phyloP scores from a whole-genome alignment of 2,113 vertebrate genomes.

The Myotis yumanensis region DNA sequence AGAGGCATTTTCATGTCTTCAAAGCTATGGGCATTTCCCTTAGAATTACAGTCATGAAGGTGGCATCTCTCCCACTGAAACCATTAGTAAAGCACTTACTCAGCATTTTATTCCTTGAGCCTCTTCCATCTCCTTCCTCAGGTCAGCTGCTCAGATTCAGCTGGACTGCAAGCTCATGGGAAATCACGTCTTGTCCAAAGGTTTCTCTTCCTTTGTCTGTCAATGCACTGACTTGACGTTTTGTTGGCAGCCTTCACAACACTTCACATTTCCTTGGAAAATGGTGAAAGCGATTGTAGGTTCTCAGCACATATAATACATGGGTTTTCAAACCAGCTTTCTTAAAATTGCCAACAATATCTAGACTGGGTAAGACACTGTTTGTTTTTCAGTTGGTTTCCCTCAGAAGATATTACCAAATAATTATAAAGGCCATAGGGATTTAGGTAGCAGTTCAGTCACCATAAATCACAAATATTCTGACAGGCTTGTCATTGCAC shows the following conservation, averaged over 20 bases:
- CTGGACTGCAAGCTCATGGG: background rate
- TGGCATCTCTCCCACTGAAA: constrained; percentile 1
- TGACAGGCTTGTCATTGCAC: constrained; percentile 38
- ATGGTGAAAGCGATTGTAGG: constrained; percentile 64
- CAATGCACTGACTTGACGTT: constrained; percentile 35
- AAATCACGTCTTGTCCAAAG: constrained; percentile 15
- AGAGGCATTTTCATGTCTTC: background rate
- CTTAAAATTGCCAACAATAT: constrained; percentile 58
- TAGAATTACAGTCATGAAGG: background rate
- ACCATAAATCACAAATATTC: constrained; percentile 49
- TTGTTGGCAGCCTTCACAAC: constrained; percentile 54
- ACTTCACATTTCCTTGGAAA: constrained; percentile 46
- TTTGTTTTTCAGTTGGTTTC: constrained; percentile 29
- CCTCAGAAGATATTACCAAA: constrained; percentile 22
- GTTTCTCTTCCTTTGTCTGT: constrained; percentile 39
- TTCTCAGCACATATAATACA: constrained; percentile 57
- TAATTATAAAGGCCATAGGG: constrained; percentile 52
- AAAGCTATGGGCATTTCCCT: background rate
- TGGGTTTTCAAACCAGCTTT: constrained; percentile 61
- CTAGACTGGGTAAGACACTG: background rate
- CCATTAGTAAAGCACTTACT: constrained; percentile 7
- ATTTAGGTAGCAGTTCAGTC: constrained; percentile 18
- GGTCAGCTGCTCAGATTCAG: background rate
- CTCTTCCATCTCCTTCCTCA: background rate
- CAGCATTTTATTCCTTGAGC: background rate